A percentile compares a stretch with the other conserved stretches of the same genome.
Evolutionary conservation across 2,797 vertebrate species (phyloP).

Genomic region (Rhabdophis nuchalis): DNA sequence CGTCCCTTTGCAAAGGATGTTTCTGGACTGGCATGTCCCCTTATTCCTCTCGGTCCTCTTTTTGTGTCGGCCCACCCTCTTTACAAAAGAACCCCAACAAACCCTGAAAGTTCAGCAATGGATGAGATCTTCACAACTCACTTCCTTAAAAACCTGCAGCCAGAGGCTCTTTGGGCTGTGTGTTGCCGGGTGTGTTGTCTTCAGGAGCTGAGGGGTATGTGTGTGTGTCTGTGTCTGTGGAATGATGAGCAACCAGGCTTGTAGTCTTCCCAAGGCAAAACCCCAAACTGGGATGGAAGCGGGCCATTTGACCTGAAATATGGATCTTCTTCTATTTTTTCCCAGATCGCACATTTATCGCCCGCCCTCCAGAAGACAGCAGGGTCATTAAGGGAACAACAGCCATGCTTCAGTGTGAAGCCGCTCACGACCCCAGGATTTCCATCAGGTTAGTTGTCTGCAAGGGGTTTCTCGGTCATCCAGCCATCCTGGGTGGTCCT

Average conservation of each 20-base stretch:
- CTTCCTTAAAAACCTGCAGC: too few relatives aligned
- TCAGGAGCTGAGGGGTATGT: too few relatives aligned
- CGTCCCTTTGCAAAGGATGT: too few relatives aligned
- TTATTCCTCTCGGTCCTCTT: too few relatives aligned
- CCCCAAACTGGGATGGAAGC: background rate
- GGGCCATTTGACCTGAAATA: conserved; percentile 34
- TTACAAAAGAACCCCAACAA: too few relatives aligned
- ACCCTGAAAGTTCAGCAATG: too few relatives aligned
- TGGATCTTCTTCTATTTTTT: conserved; percentile 43
- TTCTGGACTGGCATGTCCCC: too few relatives aligned
- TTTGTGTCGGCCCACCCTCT: too few relatives aligned
- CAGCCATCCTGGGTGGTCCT: background rate
- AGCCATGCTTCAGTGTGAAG: conserved; percentile 80
- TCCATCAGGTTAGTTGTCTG: conserved; percentile 75
- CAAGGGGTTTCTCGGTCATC: background rate
- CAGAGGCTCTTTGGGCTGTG: too few relatives aligned
- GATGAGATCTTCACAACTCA: too few relatives aligned
- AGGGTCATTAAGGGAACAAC: conserved; percentile 95
- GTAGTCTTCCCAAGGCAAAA: background rate
- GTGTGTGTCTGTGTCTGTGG: too few relatives aligned
- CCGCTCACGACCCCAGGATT: conserved; percentile 84
- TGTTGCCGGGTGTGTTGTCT: too few relatives aligned
- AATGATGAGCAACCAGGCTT: background rate
- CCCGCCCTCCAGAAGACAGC: conserved; percentile 80
- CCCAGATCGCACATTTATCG: conserved; percentile 85